Base-by-base conservation (phyloP, 2,888 invertebrate genomes). In the Tetheella fluctuosa region DNA sequence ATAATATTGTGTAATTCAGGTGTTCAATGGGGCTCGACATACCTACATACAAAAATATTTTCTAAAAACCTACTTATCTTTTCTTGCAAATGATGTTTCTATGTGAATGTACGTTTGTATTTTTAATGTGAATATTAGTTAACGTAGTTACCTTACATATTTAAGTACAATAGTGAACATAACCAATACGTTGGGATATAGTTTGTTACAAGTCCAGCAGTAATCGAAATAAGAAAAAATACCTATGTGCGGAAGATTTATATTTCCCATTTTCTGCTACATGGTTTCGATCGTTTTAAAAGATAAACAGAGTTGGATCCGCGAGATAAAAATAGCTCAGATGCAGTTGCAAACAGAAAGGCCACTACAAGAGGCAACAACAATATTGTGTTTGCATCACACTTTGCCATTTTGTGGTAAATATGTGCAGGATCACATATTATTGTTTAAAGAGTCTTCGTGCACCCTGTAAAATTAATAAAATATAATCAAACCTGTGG, bases 251-350 rank as follows among this genome's bases (percentile, higher is more conserved):
- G 60, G 64, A 59, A 30, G 54, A 17, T 6, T 55, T 59, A 42
- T 54, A 54, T 64, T 54, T 62, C 59, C 66, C 65, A 70, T 73
- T 73, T 64, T 57, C 61, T 60, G 60, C 59, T 60, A 59, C 60
- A 64, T 12, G 54, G 64, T 68, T 69, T 63, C 70, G 65, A 76
- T 77, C 64, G 68, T 65, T 76, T 76, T 71, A 68, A 70, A 71
- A 77, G 75, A 74, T 75, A 77, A 77, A 77, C 65, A 71, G 54
- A 67, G 71, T 66, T 68, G 63, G 67, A 65, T 67, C 62, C 64
- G 59, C 64, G 69, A 75, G 75, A 76, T 83, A 77, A 77, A 79
- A 80, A 81, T 71, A 80, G 73, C 81, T 80, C 74, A 76, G 76
- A 79, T 75, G 74, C 76, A 75, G 68, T 61, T 73, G 65, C 66